Evolutionary conservation across 2,888 invertebrate genomes (phyloP), one percentile per base, ranked within the genome.

Genomic region (Dicranocentrus wangi): DNA sequence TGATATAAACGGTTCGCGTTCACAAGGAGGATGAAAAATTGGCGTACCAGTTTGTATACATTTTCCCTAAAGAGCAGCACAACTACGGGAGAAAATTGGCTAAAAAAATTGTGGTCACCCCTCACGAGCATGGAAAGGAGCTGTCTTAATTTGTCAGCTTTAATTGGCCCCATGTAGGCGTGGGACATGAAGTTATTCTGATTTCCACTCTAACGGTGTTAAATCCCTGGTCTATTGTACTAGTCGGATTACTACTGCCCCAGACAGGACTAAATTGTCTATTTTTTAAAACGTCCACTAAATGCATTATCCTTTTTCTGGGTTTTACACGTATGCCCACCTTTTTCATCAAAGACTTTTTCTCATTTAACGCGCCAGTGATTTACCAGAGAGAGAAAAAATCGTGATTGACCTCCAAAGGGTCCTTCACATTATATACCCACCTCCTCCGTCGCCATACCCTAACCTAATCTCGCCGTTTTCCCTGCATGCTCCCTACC

Each of bases 121-220:
- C 32, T 32, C 51, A 17, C 51, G 19, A 3, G n/a, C n/a, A 3
- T 51, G 39, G 53, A 68, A 61, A 69, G 28, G 78, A 79, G 79
- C 71, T 79, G 81, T 81, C 81, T 81, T 81, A 81, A 81, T 81
- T 81, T 81, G 81, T 81, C 81, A 75, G 75, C 72, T 75, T 75
- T 81, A 81, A 81, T 81, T 81, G 81, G 81, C 69, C 75, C 32
- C 75, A 81, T 39, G 81, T 73, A 75, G 81, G 81, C 75, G 80
- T 80, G 72, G 73, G 80, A 80, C 73, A 58, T 73, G 73, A 80
- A 80, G 73, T n/a, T 80, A 80, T 80, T 80, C 72, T 73, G 73
- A 79, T 66, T 65, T 47, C 61, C 47, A 28, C 58, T 61, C 47
- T 72, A 73, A 72, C 63, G 61, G 65, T 73, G 39, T 10, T n/a